Base-by-base conservation (phyloP, 2,797 vertebrate species). In the Parambassis ranga region DNA sequence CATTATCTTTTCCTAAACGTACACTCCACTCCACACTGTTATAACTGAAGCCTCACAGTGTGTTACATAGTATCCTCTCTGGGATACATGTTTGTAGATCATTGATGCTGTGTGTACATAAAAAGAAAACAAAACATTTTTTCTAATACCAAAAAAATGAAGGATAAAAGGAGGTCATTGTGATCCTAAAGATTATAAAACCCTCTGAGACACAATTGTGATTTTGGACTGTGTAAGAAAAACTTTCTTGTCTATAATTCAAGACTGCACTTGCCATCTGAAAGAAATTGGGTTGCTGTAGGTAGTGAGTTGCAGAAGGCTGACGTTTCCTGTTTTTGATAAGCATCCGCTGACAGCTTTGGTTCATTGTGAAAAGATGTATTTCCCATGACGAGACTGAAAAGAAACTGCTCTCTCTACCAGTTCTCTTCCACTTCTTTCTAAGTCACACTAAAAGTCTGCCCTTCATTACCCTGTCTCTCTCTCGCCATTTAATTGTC, bases 301-400 rank as follows among this genome's bases (percentile, higher is more conserved):
- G 18, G 16, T 23, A n/a, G 4, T 27, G 68, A 61, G 59, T 35
- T 57, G 61, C 69, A 75, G 70, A 74, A 61, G 57, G 66, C 67
- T 81, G 70, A 81, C 41, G 27, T 52, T 49, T 77, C 50, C 63
- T 49, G 71, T 79, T 80, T 78, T 87, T 82, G 77, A 87, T 83
- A 84, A 88, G 79, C 79, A 78, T 84, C 66, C 31, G 51, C 75
- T 84, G 77, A 85, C 81, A 83, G 79, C 77, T 82, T 73, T 65
- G 59, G 52, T 77, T 82, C 63, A 75, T 66, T 55, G 62, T 80
- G 76, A 74, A 88, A 81, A 71, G 72, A 76, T 52, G 53, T 53
- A 52, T 84, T 66, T 77, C 65, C 69, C 71, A 48, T 62, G 77
- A 69, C 77, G 75, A 71, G 48, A 61, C 46, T 43, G 48, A 24